A percentile compares a stretch with the other conserved stretches of the same genome.
phyloP scores from a whole-genome alignment of 2,888 invertebrate genomes.

The Leptopilina myrica region DNA sequence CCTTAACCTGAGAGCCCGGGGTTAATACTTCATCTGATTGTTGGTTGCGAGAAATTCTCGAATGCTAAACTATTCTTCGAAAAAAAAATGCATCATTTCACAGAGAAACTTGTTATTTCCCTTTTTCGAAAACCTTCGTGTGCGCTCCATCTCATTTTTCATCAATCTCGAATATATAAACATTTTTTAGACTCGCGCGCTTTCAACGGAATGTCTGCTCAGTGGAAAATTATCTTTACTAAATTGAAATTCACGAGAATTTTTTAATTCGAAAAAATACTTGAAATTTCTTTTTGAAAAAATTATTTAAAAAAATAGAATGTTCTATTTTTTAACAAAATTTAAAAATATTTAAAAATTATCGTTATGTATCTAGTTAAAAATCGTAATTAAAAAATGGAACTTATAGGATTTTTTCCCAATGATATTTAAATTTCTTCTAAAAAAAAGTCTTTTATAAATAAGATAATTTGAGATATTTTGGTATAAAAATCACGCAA shows the following conservation, averaged over 20 bases:
- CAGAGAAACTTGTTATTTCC: background rate
- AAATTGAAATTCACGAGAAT: background rate
- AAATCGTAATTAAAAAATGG: too few species aligned
- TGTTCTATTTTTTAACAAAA: too few species aligned
- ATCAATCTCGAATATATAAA: background rate
- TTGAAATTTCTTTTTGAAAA: too few species aligned
- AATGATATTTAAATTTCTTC: too few species aligned
- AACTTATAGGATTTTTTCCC: too few species aligned
- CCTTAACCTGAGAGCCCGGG: conserved; percentile 12
- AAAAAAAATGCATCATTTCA: conserved; percentile 18
- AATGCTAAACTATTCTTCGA: conserved; percentile 14
- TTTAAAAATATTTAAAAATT: too few species aligned
- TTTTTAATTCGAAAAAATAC: background rate
- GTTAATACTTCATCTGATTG: conserved; percentile 10
- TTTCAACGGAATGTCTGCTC: background rate
- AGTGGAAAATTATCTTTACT: background rate
- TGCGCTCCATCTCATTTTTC: background rate
- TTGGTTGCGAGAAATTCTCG: conserved; percentile 13
- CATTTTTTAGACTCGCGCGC: background rate
- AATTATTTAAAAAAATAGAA: too few species aligned
- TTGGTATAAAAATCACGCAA: too few species aligned
- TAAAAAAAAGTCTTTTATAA: too few species aligned
- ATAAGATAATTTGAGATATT: too few species aligned
- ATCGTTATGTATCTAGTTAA: too few species aligned
- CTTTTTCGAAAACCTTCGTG: background rate